Conservation (phyloP, 2,113 vertebrate species). For the Anseranas semipalmata region DNA sequence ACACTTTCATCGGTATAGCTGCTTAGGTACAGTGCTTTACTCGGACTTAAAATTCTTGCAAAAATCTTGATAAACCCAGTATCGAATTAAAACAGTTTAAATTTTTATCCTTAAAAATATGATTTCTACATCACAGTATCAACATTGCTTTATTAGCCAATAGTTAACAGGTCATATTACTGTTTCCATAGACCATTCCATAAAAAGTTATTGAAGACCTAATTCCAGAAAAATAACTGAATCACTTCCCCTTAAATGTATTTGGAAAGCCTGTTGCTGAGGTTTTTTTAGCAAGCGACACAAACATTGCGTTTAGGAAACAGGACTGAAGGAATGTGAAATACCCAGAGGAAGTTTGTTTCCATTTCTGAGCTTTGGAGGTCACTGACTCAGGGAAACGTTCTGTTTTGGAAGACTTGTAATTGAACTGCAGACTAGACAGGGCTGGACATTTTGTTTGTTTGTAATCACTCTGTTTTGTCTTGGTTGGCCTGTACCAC, state of each 20-base stretch:
- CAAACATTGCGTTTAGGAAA: neutral
- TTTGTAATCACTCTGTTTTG: neutral
- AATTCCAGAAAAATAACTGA: conserved; percentile 7
- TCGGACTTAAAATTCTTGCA: neutral
- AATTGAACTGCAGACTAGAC: neutral
- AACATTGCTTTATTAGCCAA: neutral
- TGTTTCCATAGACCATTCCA: neutral
- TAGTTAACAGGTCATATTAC: neutral
- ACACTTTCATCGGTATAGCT: neutral
- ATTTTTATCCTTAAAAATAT: neutral
- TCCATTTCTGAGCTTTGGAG: neutral
- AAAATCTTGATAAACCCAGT: neutral
- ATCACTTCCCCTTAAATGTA: neutral
- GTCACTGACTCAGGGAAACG: neutral
- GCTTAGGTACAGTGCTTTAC: neutral
- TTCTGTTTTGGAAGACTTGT: neutral
- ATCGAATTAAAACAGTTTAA: neutral
- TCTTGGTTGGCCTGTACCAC: neutral
- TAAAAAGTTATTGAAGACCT: neutral
- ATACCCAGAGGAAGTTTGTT: conserved; percentile 16
- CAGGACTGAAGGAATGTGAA: conserved; percentile 19
- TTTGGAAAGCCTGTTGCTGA: neutral
- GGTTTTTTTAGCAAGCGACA: neutral
- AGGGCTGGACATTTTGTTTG: neutral
- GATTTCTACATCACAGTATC: neutral